These are phyloP conservation scores for Microplitis manilae DNA, from an alignment of 2,888 invertebrate genomes.

Conservation along the genomic window DNA sequence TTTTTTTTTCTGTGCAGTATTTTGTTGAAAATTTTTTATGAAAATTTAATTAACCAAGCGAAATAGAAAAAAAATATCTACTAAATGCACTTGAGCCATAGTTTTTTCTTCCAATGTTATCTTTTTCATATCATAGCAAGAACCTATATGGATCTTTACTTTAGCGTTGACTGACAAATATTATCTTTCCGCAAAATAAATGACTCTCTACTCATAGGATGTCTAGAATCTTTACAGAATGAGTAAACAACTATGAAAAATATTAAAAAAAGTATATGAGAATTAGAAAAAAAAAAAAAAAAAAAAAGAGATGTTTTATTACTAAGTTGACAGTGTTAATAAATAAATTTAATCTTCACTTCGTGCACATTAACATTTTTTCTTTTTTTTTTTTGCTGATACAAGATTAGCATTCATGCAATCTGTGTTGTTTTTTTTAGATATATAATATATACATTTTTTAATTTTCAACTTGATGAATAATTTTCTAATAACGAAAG, in stretches of 20 bases:
- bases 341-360: too few species aligned
- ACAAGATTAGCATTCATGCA: too few species aligned
- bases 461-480: too few species aligned
- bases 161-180: slow-evolving; percentile 25
- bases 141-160: slow-evolving; percentile 8
- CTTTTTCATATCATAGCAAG: slow-evolving; percentile 13
- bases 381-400: too few species aligned
- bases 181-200: slow-evolving; percentile 19
- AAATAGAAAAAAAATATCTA: background rate
- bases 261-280: background rate
- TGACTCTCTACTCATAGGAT: background rate
- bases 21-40: background rate
- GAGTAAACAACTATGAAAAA: background rate
- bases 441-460: too few species aligned
- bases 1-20: too few species aligned
- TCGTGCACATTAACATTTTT: too few species aligned
- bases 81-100: background rate
- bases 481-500: too few species aligned
- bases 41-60: background rate
- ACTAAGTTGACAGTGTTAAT: background rate
- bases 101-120: slow-evolving; percentile 32
- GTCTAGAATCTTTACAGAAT: background rate
- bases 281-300: background rate
- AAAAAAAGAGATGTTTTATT: background rate
- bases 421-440: too few species aligned